Base-by-base conservation (phyloP, 1,140 invertebrate species). In the Aricia agestis region DNA sequence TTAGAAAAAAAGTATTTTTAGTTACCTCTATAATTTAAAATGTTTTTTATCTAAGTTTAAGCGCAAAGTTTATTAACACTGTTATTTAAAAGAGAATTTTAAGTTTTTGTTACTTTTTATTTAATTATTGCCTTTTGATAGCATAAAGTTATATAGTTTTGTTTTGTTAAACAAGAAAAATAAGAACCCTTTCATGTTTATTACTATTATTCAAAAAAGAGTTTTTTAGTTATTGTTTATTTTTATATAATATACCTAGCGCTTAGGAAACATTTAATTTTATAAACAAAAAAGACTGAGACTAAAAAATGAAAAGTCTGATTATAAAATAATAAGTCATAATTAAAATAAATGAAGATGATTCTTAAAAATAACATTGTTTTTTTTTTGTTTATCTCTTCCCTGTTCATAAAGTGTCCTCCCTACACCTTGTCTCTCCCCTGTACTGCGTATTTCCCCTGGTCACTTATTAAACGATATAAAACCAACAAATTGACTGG, bases 401-500 rank as follows among this genome's bases (percentile, higher is more conserved):
- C 66, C 66, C 66, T 67, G 36, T 67, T n/a, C n/a, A n/a, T n/a
- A n/a, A n/a, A n/a, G n/a, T n/a, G n/a, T 17, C 67, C 68, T 41
- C 66, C 73, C 70, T 71, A 25, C 59, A 67, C 45, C 18, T 73
- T 58, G 67, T 67, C 32, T 67, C 66, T 70, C 42, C 68, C 73
- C 69, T 71, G 73, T 69, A 74, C 41, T 59, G 69, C 32, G 65
- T 75, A 72, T 75, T 45, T 67, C 57, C 70, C 74, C 70, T 69
- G 59, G 74, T 75, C 68, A 75, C 70, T 72, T 72, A 75, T 75
- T 70, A 75, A 75, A 70, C 70, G 67, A 74, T 67, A 72, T 65
- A 72, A 72, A 75, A 75, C 65, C 45, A 75, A 72, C 31, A 70
- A 72, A 74, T 70, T 69, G 66, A 74, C 68, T 68, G 65, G 68